These are phyloP conservation scores for Clangula hyemalis DNA, from an alignment of 2,797 vertebrate species.

Conservation along the genomic window DNA sequence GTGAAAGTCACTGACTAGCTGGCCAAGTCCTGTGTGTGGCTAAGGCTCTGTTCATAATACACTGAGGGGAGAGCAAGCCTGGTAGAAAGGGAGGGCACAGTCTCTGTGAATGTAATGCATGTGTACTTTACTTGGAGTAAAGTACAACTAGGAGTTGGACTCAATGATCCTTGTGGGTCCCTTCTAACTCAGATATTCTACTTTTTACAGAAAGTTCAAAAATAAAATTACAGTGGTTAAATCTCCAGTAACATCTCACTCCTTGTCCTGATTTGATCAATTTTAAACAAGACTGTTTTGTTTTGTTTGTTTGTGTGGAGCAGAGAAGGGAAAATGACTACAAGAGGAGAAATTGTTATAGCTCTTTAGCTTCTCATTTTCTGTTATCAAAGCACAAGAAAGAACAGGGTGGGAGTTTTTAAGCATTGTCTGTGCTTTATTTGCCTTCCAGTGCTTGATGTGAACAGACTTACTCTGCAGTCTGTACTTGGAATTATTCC, in stretches of 20 bases:
- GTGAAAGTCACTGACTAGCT: neutral
- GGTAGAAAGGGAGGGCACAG: neutral
- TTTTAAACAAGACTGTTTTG: neutral
- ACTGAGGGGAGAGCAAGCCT: neutral
- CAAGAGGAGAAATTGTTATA: neutral
- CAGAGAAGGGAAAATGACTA: neutral
- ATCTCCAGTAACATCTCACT: neutral
- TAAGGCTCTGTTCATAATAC: neutral
- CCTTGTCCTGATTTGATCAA: neutral
- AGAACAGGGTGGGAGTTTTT: neutral
- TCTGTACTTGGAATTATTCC: neutral
- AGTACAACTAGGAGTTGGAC: too few species aligned
- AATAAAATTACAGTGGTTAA: neutral
- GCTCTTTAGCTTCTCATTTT: neutral
- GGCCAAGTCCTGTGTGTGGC: accelerated
- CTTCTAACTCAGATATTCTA: neutral
- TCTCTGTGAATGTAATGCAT: neutral
- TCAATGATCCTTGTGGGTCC: too few species aligned
- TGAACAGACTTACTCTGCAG: neutral
- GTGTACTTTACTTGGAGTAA: too few species aligned
- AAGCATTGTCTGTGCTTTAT: neutral
- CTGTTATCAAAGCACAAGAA: neutral
- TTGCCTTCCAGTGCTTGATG: neutral
- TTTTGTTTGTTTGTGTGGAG: neutral
- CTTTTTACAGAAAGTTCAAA: neutral